Conservation (phyloP, 2,113 vertebrate species). For the Poecile atricapillus region DNA sequence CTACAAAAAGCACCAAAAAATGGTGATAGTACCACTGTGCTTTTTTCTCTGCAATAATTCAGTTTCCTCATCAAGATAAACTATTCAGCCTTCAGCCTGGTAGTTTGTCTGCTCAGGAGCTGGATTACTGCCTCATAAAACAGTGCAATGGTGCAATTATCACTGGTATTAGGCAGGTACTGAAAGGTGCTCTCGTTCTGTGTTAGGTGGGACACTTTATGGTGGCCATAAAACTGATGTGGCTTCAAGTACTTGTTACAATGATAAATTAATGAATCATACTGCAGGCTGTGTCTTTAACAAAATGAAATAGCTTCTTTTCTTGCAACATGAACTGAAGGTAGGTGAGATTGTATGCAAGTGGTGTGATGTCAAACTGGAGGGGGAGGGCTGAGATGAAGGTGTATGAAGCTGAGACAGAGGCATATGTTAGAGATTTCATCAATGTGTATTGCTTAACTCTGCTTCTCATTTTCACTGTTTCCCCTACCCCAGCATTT, state of each 20-base stretch:
- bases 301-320: neutral
- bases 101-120: slow-evolving; percentile 55
- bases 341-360: neutral
- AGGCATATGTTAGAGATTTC: neutral
- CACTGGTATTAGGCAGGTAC: slow-evolving; percentile 33
- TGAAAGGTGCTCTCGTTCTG: slow-evolving; percentile 49
- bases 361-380: neutral
- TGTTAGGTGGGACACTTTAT: slow-evolving; percentile 58
- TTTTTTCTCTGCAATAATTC: neutral
- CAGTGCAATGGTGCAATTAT: slow-evolving; percentile 59
- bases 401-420: neutral
- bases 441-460: neutral
- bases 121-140: slow-evolving; percentile 66
- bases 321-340: neutral
- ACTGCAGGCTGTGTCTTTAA: neutral
- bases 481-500: neutral
- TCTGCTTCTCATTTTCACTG: neutral
- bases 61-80: slow-evolving; percentile 23
- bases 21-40: neutral
- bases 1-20: neutral
- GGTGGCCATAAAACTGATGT: slow-evolving; percentile 40
- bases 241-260: slow-evolving; percentile 49
- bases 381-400: neutral
- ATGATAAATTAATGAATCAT: slow-evolving; percentile 55
- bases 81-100: slow-evolving; percentile 43